Conservation (phyloP, 2,797 vertebrate genomes). For the Neoniphon sammara region DNA sequence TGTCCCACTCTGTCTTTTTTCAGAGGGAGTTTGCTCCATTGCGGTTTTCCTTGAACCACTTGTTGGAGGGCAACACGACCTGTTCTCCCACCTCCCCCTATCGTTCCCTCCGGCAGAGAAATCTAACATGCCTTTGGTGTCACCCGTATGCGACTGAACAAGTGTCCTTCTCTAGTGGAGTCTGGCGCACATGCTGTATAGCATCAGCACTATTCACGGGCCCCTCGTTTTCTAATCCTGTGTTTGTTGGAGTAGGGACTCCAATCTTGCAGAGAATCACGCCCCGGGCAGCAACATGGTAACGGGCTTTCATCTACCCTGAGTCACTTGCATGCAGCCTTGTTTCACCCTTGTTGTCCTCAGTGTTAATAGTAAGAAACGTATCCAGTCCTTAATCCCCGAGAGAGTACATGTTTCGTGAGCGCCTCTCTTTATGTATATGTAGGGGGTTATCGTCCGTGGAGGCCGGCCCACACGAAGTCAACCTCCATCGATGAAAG, state of each 20-base stretch:
- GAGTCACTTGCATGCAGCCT: neutral
- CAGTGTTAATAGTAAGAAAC: constrained; percentile 24
- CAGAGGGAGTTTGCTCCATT: neutral
- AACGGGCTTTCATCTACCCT: constrained; percentile 20
- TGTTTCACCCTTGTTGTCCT: constrained; percentile 4
- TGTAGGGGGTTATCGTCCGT: neutral
- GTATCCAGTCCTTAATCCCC: neutral
- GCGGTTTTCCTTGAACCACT: constrained; percentile 1
- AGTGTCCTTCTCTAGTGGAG: neutral
- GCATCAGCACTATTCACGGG: neutral
- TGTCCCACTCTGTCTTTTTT: constrained; percentile 1
- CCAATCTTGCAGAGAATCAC: constrained; percentile 15
- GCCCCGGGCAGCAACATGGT: constrained; percentile 1
- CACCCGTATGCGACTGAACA: constrained; percentile 17
- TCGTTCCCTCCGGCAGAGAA: neutral
- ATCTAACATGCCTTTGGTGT: neutral
- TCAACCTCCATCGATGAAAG: constrained; percentile 26
- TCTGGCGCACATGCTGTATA: neutral
- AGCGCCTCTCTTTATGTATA: neutral
- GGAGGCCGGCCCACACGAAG: constrained; percentile 8
- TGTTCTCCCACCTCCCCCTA: neutral
- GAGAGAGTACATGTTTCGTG: neutral
- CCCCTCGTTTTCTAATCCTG: constrained; percentile 3
- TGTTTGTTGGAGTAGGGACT: constrained; percentile 14
- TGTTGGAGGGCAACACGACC: neutral